A percentile compares a stretch with the other conserved stretches of the same genome.
Evolutionary conservation across 2,113 vertebrate species (phyloP).

Genomic region (Leucopsar rothschildi): DNA sequence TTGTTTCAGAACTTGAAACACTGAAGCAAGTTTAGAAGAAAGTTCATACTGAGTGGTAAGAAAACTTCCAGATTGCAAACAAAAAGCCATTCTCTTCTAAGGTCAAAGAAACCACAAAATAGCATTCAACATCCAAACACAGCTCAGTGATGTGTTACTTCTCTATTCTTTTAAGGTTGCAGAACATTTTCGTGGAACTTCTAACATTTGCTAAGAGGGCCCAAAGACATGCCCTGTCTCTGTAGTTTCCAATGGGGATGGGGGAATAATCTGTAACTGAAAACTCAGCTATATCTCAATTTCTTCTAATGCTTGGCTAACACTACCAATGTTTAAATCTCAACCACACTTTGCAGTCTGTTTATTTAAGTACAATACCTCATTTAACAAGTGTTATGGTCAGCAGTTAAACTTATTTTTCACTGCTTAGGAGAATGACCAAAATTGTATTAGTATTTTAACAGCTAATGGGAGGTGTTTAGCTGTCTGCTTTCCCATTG

Average conservation of each 20-base stretch:
- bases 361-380: background rate
- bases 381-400: background rate
- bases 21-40: slow-evolving; percentile 1
- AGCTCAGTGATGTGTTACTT: background rate
- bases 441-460: background rate
- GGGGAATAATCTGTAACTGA: background rate
- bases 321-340: background rate
- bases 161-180: background rate
- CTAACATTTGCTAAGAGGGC: background rate
- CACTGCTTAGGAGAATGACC: background rate
- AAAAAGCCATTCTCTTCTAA: slow-evolving; percentile 50
- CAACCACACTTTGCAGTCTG: background rate
- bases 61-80: slow-evolving; percentile 15
- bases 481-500: background rate
- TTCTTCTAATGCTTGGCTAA: background rate
- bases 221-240: background rate
- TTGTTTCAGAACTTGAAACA: slow-evolving; percentile 37
- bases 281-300: background rate
- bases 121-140: background rate
- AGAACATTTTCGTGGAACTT: background rate
- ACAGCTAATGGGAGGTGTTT: background rate
- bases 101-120: slow-evolving; percentile 21
- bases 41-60: background rate
- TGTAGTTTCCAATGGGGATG: background rate
- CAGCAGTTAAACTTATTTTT: background rate